These are phyloP conservation scores for Ctenodactylus gundi DNA, from an alignment of 2,113 vertebrate genomes.

Conservation along the genomic window DNA sequence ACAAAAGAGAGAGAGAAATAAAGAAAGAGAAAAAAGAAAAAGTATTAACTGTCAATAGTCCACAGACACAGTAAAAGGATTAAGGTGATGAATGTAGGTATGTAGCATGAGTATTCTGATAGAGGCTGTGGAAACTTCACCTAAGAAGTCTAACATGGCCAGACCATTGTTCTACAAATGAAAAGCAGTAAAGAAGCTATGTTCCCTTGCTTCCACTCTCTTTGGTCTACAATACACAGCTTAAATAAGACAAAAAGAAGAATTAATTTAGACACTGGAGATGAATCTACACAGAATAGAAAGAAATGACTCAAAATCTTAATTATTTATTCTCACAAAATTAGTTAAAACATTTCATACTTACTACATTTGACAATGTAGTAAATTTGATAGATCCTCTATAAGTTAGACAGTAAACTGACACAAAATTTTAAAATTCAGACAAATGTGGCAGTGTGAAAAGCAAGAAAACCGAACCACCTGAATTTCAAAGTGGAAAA, in stretches of 20 bases:
- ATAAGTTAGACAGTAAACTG: neutral
- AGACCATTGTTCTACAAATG: neutral
- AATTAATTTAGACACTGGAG: no score
- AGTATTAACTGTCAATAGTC: neutral
- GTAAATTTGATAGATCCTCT: no score
- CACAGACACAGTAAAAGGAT: neutral
- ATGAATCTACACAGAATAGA: neutral
- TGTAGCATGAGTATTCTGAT: neutral
- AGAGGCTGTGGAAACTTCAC: neutral
- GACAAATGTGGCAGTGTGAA: neutral
- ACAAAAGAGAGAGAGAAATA: no score
- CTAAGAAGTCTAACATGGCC: neutral
- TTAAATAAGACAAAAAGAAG: neutral
- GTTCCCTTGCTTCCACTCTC: neutral
- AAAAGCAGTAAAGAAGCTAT: neutral
- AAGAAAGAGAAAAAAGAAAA: no score
- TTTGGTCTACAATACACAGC: neutral
- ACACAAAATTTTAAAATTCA: neutral
- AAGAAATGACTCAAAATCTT: neutral
- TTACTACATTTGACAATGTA: no score
- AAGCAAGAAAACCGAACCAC: neutral
- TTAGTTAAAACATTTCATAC: neutral
- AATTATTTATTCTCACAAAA: neutral
- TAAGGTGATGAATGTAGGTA: neutral
- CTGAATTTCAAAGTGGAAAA: neutral